Evolutionary conservation across 2,113 vertebrate species (phyloP).

Genomic region (Tyto alba): DNA sequence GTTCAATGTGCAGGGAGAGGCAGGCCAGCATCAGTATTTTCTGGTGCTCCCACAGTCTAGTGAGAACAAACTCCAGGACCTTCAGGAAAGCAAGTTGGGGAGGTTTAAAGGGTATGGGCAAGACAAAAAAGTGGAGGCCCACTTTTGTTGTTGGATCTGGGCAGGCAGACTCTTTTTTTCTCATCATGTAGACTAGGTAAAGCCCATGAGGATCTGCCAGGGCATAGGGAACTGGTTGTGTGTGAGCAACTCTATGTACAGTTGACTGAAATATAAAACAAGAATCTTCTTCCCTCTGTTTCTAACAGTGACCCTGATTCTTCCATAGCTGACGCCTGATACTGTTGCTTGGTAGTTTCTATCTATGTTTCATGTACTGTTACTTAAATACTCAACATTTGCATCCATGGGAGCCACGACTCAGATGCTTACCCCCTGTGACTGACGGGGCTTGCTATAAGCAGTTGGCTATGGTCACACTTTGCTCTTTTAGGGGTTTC

Average conservation of each 20-base stretch:
- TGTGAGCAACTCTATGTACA: not conserved
- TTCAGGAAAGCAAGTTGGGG: fast-evolving
- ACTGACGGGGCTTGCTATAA: not conserved
- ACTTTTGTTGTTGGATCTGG: not conserved
- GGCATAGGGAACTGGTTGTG: too few relatives aligned
- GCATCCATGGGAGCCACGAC: not conserved
- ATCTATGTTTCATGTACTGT: not conserved
- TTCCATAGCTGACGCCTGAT: not conserved
- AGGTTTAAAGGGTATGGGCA: not conserved
- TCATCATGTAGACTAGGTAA: fast-evolving
- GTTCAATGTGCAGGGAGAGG: fast-evolving
- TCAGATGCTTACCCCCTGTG: not conserved
- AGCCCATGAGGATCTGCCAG: not conserved
- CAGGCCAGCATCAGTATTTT: not conserved
- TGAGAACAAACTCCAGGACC: not conserved
- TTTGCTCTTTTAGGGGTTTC: not conserved
- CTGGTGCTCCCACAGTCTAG: fast-evolving
- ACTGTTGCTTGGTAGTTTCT: not conserved
- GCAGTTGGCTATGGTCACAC: not conserved
- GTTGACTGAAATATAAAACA: not conserved
- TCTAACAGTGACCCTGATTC: not conserved
- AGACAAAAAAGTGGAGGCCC: not conserved
- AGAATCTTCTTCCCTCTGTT: not conserved
- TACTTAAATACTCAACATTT: not conserved
- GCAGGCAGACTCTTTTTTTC: not conserved